Evolutionary conservation across 1,140 invertebrate genomes (phyloP).

Genomic region (Andrena cerasifolii): DNA sequence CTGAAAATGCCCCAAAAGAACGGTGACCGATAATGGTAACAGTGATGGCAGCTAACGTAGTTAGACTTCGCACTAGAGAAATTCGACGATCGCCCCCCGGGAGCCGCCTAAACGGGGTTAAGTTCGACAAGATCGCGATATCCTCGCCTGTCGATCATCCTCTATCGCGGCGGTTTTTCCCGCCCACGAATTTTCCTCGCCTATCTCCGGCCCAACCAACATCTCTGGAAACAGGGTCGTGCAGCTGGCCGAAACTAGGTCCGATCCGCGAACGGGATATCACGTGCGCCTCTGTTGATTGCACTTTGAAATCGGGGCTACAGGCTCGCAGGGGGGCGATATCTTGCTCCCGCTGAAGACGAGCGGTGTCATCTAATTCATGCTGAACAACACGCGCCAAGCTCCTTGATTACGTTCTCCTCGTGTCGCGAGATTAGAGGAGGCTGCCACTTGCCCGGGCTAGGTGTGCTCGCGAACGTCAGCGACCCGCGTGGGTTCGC

Average conservation of each 20-base stretch:
- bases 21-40: no score
- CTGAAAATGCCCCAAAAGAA: no score
- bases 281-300: conserved; percentile 39
- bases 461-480: no score
- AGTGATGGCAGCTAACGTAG: no score
- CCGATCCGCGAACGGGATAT: conserved; percentile 34
- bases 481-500: background rate
- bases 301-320: conserved; percentile 61
- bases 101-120: conserved; percentile 55
- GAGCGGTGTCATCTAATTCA: background rate
- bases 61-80: conserved; percentile 25
- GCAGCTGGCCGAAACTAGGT: conserved; percentile 62
- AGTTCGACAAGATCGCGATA: conserved; percentile 54
- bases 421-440: no score
- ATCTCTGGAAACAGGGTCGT: conserved; percentile 57
- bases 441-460: no score
- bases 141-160: conserved; percentile 46
- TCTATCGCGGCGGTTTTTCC: conserved; percentile 46
- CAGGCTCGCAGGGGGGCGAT: conserved; percentile 48
- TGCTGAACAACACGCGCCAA: background rate
- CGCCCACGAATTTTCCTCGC: conserved; percentile 27
- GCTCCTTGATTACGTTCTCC: background rate
- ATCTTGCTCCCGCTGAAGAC: conserved; percentile 21
- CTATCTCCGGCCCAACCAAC: no score
- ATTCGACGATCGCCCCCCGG: background rate